Evolutionary conservation across 2,888 invertebrate species (phyloP), one percentile per base, ranked within the genome.

Genomic region (Amblyjoppa fuscipennis): DNA sequence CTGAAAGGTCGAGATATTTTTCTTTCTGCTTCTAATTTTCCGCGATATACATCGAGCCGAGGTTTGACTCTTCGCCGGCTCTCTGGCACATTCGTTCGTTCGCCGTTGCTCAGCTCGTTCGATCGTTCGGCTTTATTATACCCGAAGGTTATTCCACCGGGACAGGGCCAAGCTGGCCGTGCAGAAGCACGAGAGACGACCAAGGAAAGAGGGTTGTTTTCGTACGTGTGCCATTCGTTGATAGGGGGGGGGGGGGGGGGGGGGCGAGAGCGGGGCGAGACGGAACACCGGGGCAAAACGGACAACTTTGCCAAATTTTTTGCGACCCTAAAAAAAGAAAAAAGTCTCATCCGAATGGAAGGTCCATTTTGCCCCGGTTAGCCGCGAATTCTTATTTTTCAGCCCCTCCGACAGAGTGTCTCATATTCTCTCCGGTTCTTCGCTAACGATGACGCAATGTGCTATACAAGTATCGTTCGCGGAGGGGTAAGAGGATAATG

Each of bases 1-100:
- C 84, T 82, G 87, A 89, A 91, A 91, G 90, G 91, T 92, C 90
- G 91, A 90, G 90, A 91, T 89, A 90, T 70, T 81, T 64, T 53
- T 77, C 49, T 61, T 49, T 64, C 51, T 61, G 75, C 71, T 81
- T 75, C 59, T 66, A 53, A 56, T 81, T 71, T 76, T 59, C 41
- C 45, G 31, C 34, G 59, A 69, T 53, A 69, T 68, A 53, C 70
- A 11, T n/a, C n/a, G 49, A 41, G 76, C 13, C 7, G 49, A 68
- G 41, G 3, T 38, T 73, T 41, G 68, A 45, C 59, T 59, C 59
- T 59, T 11, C 59, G 25, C 59, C 59, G 59, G 28, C 13, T 28
- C 59, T 59, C 3, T 7, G 25, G 6, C 59, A 13, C 45, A 45
- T 45, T 59, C 13, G 59, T 28, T 28, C 59, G 28, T 59, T 56